phyloP scores from a whole-genome alignment of 2,797 vertebrate genomes.

The Jordanella pulchra region DNA sequence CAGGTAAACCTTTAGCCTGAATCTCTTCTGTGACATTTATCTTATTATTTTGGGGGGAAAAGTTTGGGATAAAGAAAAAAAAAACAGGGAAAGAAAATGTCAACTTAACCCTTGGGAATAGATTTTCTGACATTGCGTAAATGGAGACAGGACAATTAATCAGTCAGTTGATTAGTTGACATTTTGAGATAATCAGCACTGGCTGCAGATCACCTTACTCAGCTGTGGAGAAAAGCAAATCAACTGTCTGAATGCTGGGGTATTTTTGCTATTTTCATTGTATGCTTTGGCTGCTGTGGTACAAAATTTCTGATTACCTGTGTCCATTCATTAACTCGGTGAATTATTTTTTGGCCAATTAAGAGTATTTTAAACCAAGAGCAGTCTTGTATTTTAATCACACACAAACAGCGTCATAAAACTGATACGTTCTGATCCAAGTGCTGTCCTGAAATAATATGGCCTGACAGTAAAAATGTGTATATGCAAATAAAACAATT shows the following conservation, averaged over 20 bases:
- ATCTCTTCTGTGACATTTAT: conserved; percentile 13
- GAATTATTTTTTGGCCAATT: conserved; percentile 1
- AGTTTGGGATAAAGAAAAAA: neutral
- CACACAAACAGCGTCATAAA: neutral
- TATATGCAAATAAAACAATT: neutral
- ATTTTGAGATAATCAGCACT: conserved; percentile 25
- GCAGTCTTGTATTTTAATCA: conserved; percentile 2
- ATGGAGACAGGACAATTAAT: conserved; percentile 23
- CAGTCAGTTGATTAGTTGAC: conserved; percentile 21
- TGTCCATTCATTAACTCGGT: neutral
- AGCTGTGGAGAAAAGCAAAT: neutral
- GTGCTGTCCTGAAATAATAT: neutral
- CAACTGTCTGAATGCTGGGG: neutral
- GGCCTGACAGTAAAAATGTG: neutral
- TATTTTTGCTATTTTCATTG: neutral
- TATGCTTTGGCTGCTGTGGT: neutral
- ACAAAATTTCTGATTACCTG: conserved; percentile 3
- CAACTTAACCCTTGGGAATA: conserved; percentile 3
- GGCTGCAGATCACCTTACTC: conserved; percentile 7
- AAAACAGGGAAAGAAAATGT: neutral
- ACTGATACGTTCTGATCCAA: neutral
- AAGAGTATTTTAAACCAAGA: neutral
- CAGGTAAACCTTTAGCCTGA: neutral
- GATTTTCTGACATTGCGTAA: conserved; percentile 24
- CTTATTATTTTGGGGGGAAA: conserved; percentile 1